These are phyloP conservation scores for Penaeus vannamei DNA, from an alignment of 1,140 invertebrate species.

Conservation along the genomic window DNA sequence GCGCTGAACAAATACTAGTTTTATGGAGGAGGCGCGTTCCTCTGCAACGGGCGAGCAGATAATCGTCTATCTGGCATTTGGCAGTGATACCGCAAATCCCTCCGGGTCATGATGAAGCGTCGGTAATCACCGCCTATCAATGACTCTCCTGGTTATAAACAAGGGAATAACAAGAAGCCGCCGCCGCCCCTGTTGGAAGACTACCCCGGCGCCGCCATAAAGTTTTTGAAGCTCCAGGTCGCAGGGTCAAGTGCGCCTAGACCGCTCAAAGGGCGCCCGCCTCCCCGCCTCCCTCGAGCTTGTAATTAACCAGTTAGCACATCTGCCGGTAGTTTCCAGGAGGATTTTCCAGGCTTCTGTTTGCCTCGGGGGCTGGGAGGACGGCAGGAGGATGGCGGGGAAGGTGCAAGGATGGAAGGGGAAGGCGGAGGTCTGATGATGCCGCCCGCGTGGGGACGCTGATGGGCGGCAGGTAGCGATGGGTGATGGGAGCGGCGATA, in stretches of 20 bases:
- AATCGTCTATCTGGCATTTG: too few relatives aligned
- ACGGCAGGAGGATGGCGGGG: neutral
- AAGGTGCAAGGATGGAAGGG: neutral
- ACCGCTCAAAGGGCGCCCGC: conserved; percentile 44
- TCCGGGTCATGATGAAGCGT: conserved; percentile 20
- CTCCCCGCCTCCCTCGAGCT: conserved; percentile 32
- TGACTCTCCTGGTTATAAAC: conserved; percentile 41
- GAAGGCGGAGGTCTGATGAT: neutral
- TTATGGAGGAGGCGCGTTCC: too few relatives aligned
- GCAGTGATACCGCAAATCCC: neutral
- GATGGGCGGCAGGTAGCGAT: neutral
- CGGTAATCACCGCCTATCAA: neutral
- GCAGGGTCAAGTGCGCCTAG: conserved; percentile 49
- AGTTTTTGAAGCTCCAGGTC: conserved; percentile 46
- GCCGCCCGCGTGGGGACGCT: neutral
- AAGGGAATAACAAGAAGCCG: conserved; percentile 37
- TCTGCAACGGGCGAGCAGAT: too few relatives aligned
- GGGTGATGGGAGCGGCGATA: neutral
- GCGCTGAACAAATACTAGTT: too few relatives aligned
- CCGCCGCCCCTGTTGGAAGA: conserved; percentile 22
- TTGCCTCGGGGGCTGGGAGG: conserved; percentile 20
- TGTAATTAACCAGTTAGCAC: conserved; percentile 52
- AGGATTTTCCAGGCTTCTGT: conserved; percentile 27
- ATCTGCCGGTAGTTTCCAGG: conserved; percentile 40
- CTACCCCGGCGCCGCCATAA: conserved; percentile 35